phyloP scores from a whole-genome alignment of 1,140 invertebrate genomes.

The Dendroctonus valens region DNA sequence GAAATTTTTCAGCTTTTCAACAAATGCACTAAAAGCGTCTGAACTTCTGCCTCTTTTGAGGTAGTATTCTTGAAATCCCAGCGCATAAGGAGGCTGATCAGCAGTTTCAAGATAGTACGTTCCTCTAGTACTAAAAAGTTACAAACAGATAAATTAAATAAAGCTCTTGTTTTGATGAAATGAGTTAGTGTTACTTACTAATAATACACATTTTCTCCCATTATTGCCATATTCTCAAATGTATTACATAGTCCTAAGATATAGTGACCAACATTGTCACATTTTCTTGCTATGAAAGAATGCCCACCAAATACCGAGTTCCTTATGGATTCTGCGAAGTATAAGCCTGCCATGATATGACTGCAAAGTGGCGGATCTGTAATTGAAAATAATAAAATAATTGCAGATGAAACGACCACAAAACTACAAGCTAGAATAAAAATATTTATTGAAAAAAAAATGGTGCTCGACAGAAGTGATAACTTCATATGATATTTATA shows the following conservation, averaged over 20 bases:
- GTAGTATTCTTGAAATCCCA: slow-evolving; percentile 24
- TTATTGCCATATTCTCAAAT: slow-evolving; percentile 35
- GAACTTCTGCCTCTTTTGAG: slow-evolving; percentile 6
- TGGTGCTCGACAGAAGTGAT: too few relatives aligned
- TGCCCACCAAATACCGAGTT: slow-evolving; percentile 28
- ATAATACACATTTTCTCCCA: slow-evolving; percentile 44
- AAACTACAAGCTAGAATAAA: too few relatives aligned
- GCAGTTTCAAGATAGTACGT: slow-evolving; percentile 41
- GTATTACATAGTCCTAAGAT: slow-evolving; percentile 38
- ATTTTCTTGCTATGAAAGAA: slow-evolving; percentile 41
- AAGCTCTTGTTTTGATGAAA: slow-evolving; percentile 2
- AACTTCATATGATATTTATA: too few relatives aligned
- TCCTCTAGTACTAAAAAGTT: slow-evolving; percentile 39
- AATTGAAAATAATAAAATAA: slow-evolving; percentile 24
- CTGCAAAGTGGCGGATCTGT: slow-evolving; percentile 52
- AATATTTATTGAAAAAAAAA: too few relatives aligned
- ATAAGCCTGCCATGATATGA: slow-evolving; percentile 54
- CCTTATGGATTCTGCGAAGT: slow-evolving; percentile 60
- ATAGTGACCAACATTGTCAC: slow-evolving; percentile 40
- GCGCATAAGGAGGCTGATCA: slow-evolving; percentile 36
- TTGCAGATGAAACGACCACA: too few relatives aligned
- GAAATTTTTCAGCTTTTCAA: slow-evolving; percentile 10
- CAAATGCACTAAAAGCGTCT: background rate
- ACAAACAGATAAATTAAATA: slow-evolving; percentile 4
- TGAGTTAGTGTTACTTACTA: slow-evolving; percentile 36